Conservation (phyloP, 2,797 vertebrate species). For the Enoplosus armatus region DNA sequence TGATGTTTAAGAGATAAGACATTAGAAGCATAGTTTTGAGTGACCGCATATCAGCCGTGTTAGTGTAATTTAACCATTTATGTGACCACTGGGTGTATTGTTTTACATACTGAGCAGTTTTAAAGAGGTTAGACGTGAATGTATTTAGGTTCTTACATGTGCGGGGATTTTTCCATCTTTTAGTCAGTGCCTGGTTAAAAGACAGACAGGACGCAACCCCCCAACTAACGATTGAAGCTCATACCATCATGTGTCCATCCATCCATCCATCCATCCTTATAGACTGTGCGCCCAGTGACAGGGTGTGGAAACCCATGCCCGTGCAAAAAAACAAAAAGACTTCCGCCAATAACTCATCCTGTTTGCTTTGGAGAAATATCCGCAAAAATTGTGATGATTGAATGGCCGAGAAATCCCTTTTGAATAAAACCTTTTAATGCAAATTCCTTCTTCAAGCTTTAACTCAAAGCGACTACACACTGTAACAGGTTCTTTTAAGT, state of each 20-base stretch:
- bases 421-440: conserved; percentile 52
- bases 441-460: conserved; percentile 23
- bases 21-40: conserved; percentile 41
- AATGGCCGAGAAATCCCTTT: conserved; percentile 49
- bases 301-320: conserved; percentile 9
- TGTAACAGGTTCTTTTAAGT: conserved; percentile 2
- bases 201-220: not conserved
- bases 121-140: conserved; percentile 60
- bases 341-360: conserved; percentile 17
- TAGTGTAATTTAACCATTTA: conserved; percentile 54
- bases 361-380: conserved; percentile 47
- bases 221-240: conserved; percentile 11
- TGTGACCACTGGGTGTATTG: conserved; percentile 78
- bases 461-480: not conserved
- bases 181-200: conserved; percentile 51
- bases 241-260: conserved; percentile 19
- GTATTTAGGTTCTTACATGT: conserved; percentile 48
- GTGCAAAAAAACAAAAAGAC: conserved; percentile 33
- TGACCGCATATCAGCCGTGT: conserved; percentile 48
- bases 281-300: conserved; percentile 20
- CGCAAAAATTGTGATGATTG: conserved; percentile 25
- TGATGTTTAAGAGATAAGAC: conserved; percentile 22
- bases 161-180: conserved; percentile 19
- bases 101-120: conserved; percentile 43
- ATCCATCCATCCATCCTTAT: conserved; percentile 26